A percentile compares a stretch with the other conserved stretches of the same genome.
These are phyloP conservation scores for Brevimyrus niger DNA, from an alignment of 2,113 vertebrate species.

Conservation along the genomic window DNA sequence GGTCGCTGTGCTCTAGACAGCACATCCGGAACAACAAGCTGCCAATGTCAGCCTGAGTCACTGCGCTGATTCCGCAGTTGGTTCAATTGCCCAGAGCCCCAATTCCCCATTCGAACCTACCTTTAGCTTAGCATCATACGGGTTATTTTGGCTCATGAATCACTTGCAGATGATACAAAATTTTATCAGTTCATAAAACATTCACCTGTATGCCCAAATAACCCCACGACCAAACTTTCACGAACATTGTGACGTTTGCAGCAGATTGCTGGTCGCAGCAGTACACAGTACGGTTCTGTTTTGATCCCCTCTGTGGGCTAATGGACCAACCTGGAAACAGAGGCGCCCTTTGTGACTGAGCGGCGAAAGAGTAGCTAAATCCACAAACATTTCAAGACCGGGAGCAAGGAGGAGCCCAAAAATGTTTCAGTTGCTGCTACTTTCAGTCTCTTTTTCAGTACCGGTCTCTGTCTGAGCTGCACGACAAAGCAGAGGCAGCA, in stretches of 20 bases:
- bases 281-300: background rate
- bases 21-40: background rate
- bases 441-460: background rate
- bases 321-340: background rate
- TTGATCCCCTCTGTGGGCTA: background rate
- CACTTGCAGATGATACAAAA: background rate
- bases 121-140: background rate
- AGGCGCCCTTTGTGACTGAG: background rate
- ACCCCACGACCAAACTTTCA: background rate
- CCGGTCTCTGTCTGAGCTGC: background rate
- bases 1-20: background rate
- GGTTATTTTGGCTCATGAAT: background rate
- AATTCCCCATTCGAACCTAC: background rate
- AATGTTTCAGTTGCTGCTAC: background rate
- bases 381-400: background rate
- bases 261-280: background rate
- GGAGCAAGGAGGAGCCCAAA: background rate
- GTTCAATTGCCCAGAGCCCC: background rate
- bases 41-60: background rate
- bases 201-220: background rate
- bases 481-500: background rate
- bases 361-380: background rate
- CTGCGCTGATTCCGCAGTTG: background rate
- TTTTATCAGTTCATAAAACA: background rate
- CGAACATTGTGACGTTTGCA: background rate